Evolutionary conservation across 2,888 invertebrate species (phyloP).

Genomic region (Monopis laevigella): DNA sequence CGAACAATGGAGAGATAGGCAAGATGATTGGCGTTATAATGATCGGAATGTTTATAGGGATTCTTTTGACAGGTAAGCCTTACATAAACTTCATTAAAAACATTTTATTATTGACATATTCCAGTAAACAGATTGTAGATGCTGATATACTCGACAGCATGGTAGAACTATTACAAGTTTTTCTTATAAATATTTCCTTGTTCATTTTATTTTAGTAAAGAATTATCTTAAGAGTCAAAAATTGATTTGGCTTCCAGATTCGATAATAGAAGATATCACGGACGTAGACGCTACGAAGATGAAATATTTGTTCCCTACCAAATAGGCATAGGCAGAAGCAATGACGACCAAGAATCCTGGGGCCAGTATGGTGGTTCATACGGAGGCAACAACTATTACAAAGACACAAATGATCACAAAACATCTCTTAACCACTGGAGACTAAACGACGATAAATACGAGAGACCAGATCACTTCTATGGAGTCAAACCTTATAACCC

Average conservation of each 20-base stretch:
- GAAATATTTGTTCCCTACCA: slow-evolving; percentile 65
- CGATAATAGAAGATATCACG: slow-evolving; percentile 19
- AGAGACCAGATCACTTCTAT: slow-evolving; percentile 33
- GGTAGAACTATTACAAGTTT: too few relatives aligned
- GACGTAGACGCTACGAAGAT: slow-evolving; percentile 36
- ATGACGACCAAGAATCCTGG: slow-evolving; percentile 58
- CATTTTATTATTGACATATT: background rate
- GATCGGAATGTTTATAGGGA: background rate
- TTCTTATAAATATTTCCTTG: too few relatives aligned
- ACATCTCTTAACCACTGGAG: slow-evolving; percentile 64
- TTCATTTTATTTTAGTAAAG: too few relatives aligned
- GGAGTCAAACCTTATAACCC: slow-evolving; percentile 35
- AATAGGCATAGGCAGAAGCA: slow-evolving; percentile 45
- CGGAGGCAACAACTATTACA: slow-evolving; percentile 39
- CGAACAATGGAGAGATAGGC: background rate
- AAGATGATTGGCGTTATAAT: slow-evolving; percentile 1
- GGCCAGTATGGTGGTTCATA: slow-evolving; percentile 71
- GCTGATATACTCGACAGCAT: background rate
- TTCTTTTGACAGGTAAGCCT: slow-evolving; percentile 2
- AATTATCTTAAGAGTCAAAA: too few relatives aligned
- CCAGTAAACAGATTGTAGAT: background rate
- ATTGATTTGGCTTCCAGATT: slow-evolving; percentile 11
- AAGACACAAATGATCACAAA: slow-evolving; percentile 46
- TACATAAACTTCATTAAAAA: background rate
- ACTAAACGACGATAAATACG: slow-evolving; percentile 38